Percentiles rank a stretch among this genome's conserved stretches.
phyloP scores from a whole-genome alignment of 2,888 invertebrate species.

The Notocelia uddmanniana region DNA sequence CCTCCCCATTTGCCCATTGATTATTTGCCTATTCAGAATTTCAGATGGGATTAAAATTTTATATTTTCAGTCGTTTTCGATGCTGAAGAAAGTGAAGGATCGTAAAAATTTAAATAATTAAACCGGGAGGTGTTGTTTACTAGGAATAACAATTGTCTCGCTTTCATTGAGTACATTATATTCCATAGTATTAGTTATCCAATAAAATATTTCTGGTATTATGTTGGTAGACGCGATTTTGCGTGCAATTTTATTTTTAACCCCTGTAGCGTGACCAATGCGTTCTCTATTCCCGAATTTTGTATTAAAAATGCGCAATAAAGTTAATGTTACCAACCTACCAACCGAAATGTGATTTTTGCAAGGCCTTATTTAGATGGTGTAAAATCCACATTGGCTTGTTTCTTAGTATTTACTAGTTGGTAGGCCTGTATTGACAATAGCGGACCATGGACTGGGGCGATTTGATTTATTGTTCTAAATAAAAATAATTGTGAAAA shows the following conservation, averaged over 20 bases:
- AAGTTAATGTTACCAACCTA: constrained; percentile 50
- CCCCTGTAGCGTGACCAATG: constrained; percentile 66
- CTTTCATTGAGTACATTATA: neutral
- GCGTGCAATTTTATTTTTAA: constrained; percentile 63
- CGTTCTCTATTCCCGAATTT: constrained; percentile 55
- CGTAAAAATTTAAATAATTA: neutral
- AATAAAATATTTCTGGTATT: constrained; percentile 26
- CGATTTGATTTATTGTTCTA: constrained; percentile 43
- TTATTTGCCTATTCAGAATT: too few species aligned
- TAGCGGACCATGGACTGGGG: constrained; percentile 37
- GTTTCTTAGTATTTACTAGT: neutral
- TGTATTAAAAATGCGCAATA: constrained; percentile 56
- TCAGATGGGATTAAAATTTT: too few species aligned
- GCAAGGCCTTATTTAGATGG: neutral
- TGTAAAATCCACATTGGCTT: constrained; percentile 7
- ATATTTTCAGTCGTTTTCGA: too few species aligned
- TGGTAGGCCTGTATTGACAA: constrained; percentile 19
- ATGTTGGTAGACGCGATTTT: constrained; percentile 60
- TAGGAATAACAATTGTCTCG: neutral
- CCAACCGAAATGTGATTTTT: neutral
- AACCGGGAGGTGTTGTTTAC: too few species aligned
- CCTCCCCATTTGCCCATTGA: too few species aligned
- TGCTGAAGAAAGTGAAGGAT: neutral
- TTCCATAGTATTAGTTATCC: constrained; percentile 14
- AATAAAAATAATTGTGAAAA: constrained; percentile 39